A percentile compares a stretch with the other conserved stretches of the same genome.
Conservation (phyloP, 1,140 invertebrate species). For the Temnothorax longispinosus region DNA sequence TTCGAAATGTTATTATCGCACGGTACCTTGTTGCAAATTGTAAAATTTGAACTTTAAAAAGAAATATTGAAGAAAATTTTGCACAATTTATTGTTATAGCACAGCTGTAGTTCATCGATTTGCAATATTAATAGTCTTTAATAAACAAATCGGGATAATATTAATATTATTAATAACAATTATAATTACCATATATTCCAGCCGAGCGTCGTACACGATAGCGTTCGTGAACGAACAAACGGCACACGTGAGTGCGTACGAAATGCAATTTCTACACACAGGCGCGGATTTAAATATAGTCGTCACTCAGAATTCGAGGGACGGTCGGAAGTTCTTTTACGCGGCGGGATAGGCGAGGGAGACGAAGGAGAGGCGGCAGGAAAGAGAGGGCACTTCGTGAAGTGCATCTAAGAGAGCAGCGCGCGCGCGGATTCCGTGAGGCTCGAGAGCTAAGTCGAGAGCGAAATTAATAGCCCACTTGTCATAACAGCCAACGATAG, state of each 20-base stretch:
- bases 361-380: not conserved
- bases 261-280: conserved; percentile 6
- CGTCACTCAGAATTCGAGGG: conserved; percentile 57
- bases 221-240: not conserved
- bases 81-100: not conserved
- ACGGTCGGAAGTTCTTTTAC: conserved; percentile 27
- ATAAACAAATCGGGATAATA: not conserved
- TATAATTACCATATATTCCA: not conserved
- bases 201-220: not conserved
- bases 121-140: not conserved
- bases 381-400: conserved; percentile 25
- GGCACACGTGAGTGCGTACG: not conserved
- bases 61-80: not conserved
- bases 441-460: conserved; percentile 63
- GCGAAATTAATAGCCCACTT: conserved; percentile 76
- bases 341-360: not conserved
- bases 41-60: not conserved
- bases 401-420: conserved; percentile 45
- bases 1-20: not conserved
- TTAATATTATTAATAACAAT: not conserved
- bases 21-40: not conserved
- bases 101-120: not conserved
- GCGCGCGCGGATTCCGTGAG: conserved; percentile 34
- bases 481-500: conserved; percentile 74
- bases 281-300: conserved; percentile 45